Conservation (phyloP, 1,140 invertebrate genomes). For the Polypedilum vanderplanki region DNA sequence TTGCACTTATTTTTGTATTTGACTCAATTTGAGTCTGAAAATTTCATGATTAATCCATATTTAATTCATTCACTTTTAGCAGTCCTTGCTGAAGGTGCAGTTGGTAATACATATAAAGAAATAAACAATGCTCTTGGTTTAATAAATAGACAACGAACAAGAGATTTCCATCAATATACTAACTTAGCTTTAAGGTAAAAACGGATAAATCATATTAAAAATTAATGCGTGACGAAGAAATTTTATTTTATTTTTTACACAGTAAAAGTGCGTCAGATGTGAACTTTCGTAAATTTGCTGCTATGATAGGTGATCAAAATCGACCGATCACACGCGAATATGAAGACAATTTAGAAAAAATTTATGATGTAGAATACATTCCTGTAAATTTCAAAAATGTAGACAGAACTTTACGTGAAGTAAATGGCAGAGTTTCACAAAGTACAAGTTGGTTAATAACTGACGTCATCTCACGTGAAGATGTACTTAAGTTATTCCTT, state of each 20-base stretch:
- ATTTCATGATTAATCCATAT: slow-evolving; percentile 54
- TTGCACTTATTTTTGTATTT: not conserved
- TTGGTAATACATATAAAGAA: slow-evolving; percentile 47
- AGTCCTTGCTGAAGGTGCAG: slow-evolving; percentile 50
- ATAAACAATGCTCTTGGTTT: slow-evolving; percentile 47
- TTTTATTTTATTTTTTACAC: slow-evolving; percentile 31
- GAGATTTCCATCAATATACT: slow-evolving; percentile 40
- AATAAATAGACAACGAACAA: slow-evolving; percentile 39
- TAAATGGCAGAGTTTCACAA: slow-evolving; percentile 59
- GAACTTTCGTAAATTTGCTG: slow-evolving; percentile 39
- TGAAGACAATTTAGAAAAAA: slow-evolving; percentile 35
- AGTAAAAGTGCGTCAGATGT: slow-evolving; percentile 39
- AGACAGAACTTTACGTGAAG: slow-evolving; percentile 43
- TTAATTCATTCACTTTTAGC: slow-evolving; percentile 52
- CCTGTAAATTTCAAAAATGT: slow-evolving; percentile 52
- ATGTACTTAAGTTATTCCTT: slow-evolving; percentile 32
- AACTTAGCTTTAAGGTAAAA: slow-evolving; percentile 44
- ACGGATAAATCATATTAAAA: slow-evolving; percentile 30
- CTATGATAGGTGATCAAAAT: slow-evolving; percentile 36
- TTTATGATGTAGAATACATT: slow-evolving; percentile 52
- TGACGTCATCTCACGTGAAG: slow-evolving; percentile 51
- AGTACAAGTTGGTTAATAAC: slow-evolving; percentile 61
- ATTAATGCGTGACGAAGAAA: no score
- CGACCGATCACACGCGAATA: slow-evolving; percentile 40
- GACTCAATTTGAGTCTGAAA: slow-evolving; percentile 36